A percentile compares a stretch with the other conserved stretches of the same genome.
phyloP scores from a whole-genome alignment of 2,113 vertebrate species.

The Oostethus manadensis region DNA sequence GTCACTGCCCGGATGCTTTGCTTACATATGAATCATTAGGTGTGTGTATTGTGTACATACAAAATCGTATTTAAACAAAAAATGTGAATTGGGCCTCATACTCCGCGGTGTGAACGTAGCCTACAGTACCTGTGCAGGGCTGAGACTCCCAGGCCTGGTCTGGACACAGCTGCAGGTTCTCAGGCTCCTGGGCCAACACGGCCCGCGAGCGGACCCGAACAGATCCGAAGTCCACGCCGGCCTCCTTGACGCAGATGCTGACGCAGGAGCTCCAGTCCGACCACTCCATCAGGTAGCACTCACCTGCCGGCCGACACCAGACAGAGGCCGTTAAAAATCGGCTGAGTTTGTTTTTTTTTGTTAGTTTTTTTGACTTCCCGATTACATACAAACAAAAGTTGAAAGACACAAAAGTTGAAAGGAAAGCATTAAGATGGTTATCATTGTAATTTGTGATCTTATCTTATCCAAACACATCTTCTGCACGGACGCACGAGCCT shows the following conservation, averaged over 20 bases:
- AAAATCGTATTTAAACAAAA: too few relatives aligned
- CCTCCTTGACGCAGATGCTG: constrained; percentile 84
- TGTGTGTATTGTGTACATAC: too few relatives aligned
- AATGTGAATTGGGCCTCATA: too few relatives aligned
- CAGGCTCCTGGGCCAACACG: constrained; percentile 86
- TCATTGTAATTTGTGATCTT: not conserved
- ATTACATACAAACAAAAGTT: too few relatives aligned
- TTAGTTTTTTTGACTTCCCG: not conserved
- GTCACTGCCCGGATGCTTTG: too few relatives aligned
- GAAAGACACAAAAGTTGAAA: not conserved
- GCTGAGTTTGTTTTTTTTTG: too few relatives aligned
- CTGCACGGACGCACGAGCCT: not conserved
- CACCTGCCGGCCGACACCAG: constrained; percentile 69
- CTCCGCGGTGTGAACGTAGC: too few relatives aligned
- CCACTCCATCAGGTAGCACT: constrained; percentile 97
- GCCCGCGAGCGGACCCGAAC: constrained; percentile 88
- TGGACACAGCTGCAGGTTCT: constrained; percentile 90
- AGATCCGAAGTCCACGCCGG: constrained; percentile 83
- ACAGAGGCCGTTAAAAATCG: too few relatives aligned
- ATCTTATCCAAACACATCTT: not conserved
- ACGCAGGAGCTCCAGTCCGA: constrained; percentile 92
- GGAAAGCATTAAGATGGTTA: not conserved
- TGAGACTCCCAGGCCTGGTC: constrained; percentile 88
- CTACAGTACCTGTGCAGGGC: constrained; percentile 77
- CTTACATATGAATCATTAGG: too few relatives aligned